Base-by-base conservation (phyloP, 2,888 invertebrate genomes). In the Tipula lateralis region DNA sequence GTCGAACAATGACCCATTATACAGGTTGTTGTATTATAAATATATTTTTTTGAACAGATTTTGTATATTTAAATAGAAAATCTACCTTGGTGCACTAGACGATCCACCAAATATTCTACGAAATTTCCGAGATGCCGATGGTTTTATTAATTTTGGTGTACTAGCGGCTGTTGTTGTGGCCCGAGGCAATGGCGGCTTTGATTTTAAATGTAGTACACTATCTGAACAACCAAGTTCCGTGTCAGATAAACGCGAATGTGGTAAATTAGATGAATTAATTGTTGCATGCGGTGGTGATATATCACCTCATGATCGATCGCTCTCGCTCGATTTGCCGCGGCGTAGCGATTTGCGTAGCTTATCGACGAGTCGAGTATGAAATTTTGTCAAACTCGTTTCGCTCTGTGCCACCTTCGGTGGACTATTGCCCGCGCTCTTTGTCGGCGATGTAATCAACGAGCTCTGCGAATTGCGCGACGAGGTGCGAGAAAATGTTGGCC, bases 351-450 rank as follows among this genome's bases (percentile, higher is more conserved):
- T 92, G 88, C 94, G 94, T 87, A 95, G 89, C 88, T 94, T 94
- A 89, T 95, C 94, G 86, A 95, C 93, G 86, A 95, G 90, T 66
- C 94, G 92, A 87, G 92, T 92, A 90, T 95, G 95, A 88, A 95
- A 95, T 90, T 94, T 94, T 88, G 93, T 94, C 86, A 95, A 89
- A 86, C 94, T 94, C 85, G 91, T 91, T 84, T 92, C 91, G 85
- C 92, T 92, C 34, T 92, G 92, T 85, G 91, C 91, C 24, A 44
- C 84, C 86, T 89, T 88, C 1, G 90, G 89, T 39, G 90, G 90
- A 85, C 94, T 93, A 81, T 92, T 91, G 39, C 91, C 91, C 83
- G 92, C 91, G 84, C 91, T 91, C 87, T 93, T 93, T 86, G 92
- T 92, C 1, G 94, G 94, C 85, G 94, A 94, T 87, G 93, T 92